phyloP scores from a whole-genome alignment of 1,140 invertebrate genomes.

The Carposina sasakii region DNA sequence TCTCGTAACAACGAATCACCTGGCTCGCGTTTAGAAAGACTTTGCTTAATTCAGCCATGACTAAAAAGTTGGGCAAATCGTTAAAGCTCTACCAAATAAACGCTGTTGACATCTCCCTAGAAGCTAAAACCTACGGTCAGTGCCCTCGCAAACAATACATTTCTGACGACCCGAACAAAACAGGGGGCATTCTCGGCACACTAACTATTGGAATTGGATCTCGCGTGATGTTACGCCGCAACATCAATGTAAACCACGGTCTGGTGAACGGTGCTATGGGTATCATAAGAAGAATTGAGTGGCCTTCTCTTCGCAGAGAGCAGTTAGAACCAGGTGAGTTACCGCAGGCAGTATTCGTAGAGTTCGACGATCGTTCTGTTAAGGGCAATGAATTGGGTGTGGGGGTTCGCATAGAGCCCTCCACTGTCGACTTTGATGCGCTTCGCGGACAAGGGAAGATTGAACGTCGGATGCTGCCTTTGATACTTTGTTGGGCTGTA shows the following conservation, averaged over 20 bases:
- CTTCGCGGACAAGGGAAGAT: not conserved
- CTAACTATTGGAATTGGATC: conserved; percentile 29
- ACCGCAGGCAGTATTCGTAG: not conserved
- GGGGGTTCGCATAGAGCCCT: not conserved
- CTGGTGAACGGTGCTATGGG: conserved; percentile 48
- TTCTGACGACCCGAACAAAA: conserved; percentile 14
- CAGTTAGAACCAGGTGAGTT: conserved; percentile 13
- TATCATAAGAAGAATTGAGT: conserved; percentile 31
- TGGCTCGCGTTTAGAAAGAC: too few relatives aligned
- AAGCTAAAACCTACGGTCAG: conserved; percentile 9
- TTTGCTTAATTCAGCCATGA: not conserved
- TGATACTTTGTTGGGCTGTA: not conserved
- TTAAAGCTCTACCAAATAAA: conserved; percentile 3
- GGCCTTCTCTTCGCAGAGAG: conserved; percentile 30
- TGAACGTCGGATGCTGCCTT: conserved; percentile 1
- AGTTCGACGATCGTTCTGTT: not conserved
- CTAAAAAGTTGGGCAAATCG: not conserved
- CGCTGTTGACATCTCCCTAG: conserved; percentile 15
- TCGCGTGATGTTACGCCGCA: conserved; percentile 43
- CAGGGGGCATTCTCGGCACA: conserved; percentile 16
- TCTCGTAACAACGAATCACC: too few relatives aligned
- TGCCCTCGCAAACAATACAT: not conserved
- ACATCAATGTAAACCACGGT: conserved; percentile 33
- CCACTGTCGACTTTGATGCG: not conserved
- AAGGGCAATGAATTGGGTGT: too few relatives aligned